Evolutionary conservation across 1,140 invertebrate species (phyloP).

Genomic region (Wiebesia pumilae): DNA sequence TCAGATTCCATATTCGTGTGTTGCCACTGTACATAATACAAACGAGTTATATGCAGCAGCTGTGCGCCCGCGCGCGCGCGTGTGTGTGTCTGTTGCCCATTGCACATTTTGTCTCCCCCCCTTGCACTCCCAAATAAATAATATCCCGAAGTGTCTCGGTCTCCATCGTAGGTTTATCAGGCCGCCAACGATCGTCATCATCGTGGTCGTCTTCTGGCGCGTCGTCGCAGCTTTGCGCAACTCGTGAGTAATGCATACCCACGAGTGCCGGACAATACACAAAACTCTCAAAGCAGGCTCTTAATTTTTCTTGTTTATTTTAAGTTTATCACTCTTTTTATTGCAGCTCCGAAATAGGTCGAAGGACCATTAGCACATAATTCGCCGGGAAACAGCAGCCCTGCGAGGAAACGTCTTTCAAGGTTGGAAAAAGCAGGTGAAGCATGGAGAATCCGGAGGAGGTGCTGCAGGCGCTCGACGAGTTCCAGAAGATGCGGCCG

Average conservation of each 20-base stretch:
- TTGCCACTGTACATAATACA: background rate
- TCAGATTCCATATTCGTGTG: background rate
- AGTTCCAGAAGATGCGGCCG: slow-evolving; percentile 88
- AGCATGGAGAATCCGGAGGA: slow-evolving; percentile 90
- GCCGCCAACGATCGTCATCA: slow-evolving; percentile 18
- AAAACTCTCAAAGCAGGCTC: background rate
- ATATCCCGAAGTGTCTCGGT: slow-evolving; percentile 17
- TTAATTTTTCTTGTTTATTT: background rate
- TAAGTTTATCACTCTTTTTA: background rate
- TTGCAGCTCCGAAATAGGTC: background rate
- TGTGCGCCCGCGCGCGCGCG: background rate
- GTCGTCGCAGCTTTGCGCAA: slow-evolving; percentile 15
- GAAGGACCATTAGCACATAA: background rate
- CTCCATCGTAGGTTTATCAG: background rate
- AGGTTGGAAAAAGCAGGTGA: background rate
- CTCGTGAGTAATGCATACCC: slow-evolving; percentile 18
- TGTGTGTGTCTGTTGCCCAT: background rate
- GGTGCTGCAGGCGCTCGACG: slow-evolving; percentile 86
- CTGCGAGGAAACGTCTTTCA: background rate
- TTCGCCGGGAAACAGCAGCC: background rate
- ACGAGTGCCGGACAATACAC: background rate
- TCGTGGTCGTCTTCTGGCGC: slow-evolving; percentile 8
- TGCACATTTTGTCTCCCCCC: background rate
- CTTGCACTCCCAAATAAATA: slow-evolving; percentile 38
- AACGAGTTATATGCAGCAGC: background rate